A percentile compares a stretch with the other conserved stretches of the same genome.
phyloP scores from a whole-genome alignment of 1,140 invertebrate genomes.

The Achatina immaculata region DNA sequence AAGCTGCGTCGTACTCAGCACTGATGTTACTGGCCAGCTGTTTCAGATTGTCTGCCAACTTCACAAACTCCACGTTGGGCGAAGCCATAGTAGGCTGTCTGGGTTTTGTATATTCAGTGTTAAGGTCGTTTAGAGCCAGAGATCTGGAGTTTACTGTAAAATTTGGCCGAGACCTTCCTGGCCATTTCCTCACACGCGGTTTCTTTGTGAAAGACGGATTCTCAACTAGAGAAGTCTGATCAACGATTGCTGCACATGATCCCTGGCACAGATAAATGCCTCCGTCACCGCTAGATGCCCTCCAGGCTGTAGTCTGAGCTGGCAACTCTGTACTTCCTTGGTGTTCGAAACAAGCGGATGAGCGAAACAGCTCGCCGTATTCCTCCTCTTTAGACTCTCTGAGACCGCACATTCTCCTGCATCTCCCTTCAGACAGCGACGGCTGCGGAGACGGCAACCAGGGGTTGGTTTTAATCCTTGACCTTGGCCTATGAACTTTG shows the following conservation, averaged over 20 bases:
- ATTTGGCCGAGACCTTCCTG: too few relatives aligned
- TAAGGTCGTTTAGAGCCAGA: constrained; percentile 24
- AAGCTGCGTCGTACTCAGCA: constrained; percentile 26
- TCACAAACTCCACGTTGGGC: constrained; percentile 20
- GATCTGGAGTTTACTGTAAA: neutral
- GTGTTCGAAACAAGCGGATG: constrained; percentile 20
- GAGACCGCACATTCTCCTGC: neutral
- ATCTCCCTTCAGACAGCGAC: neutral
- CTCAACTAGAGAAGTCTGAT: too few relatives aligned
- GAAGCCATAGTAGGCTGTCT: neutral
- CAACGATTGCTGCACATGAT: too few relatives aligned
- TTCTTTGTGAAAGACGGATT: too few relatives aligned
- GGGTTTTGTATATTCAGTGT: neutral
- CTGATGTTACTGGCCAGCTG: constrained; percentile 37
- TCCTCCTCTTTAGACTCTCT: neutral
- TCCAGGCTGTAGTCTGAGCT: too few relatives aligned
- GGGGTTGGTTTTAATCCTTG: constrained; percentile 85
- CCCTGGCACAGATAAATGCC: too few relatives aligned
- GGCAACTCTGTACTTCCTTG: neutral
- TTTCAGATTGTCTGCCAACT: constrained; percentile 22
- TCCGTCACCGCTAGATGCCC: too few relatives aligned
- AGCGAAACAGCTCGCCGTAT: neutral
- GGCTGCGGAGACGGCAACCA: constrained; percentile 75
- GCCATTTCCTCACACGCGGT: too few relatives aligned
- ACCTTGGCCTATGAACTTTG: constrained; percentile 70